Percentiles rank a stretch among this genome's conserved stretches.
Evolutionary conservation across 1,140 invertebrate species (phyloP).

Genomic region (Yoshiicerus persimilis): DNA sequence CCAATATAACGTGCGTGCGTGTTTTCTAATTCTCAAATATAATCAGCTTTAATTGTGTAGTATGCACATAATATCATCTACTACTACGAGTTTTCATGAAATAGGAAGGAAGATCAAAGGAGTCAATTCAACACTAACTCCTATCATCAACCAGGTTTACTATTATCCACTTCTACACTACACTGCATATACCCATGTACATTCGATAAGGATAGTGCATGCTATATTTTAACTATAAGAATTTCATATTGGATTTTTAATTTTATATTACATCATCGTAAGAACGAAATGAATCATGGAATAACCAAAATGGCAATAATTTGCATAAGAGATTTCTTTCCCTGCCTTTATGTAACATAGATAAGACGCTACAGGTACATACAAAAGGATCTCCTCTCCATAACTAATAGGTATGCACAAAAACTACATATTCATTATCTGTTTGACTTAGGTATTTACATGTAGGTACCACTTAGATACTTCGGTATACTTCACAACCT

Average conservation of each 20-base stretch:
- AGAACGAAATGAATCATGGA: background rate
- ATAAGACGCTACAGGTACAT: background rate
- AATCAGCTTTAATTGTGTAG: background rate
- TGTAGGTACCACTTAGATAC: background rate
- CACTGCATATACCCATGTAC: background rate
- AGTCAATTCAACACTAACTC: background rate
- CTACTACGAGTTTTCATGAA: background rate
- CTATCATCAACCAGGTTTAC: background rate
- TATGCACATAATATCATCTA: background rate
- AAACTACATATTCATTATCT: background rate
- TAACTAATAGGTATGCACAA: background rate
- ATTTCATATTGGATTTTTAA: background rate
- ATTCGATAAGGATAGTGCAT: too few species aligned
- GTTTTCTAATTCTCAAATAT: background rate
- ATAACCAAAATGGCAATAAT: background rate
- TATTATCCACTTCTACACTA: background rate
- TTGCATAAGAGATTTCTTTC: background rate
- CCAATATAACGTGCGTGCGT: background rate
- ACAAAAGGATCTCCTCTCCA: background rate
- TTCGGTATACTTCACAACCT: background rate
- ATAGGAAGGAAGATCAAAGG: conserved; percentile 10
- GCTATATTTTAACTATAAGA: background rate
- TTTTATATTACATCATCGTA: background rate
- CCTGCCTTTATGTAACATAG: background rate
- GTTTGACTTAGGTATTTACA: background rate